A percentile compares a stretch with the other conserved stretches of the same genome.
Conservation (phyloP, 2,888 invertebrate species). For the Eudasyphora cyanicolor region DNA sequence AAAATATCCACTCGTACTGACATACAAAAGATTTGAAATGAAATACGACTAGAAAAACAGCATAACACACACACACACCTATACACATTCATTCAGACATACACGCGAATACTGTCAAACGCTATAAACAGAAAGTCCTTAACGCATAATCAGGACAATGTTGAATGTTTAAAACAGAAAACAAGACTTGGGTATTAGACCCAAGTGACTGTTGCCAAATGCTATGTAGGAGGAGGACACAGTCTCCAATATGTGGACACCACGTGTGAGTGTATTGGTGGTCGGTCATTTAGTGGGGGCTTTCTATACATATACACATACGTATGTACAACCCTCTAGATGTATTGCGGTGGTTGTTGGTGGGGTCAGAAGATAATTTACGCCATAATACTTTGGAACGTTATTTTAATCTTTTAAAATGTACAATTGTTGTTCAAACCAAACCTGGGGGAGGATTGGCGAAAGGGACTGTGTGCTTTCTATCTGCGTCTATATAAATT, state of each 20-base stretch:
- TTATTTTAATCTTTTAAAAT: slow-evolving; percentile 62
- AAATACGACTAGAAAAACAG: neutral
- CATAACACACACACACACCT: neutral
- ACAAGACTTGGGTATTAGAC: too few relatives aligned
- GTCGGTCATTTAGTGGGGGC: slow-evolving; percentile 47
- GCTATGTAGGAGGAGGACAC: neutral
- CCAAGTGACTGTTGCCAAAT: slow-evolving; percentile 27
- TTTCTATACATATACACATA: slow-evolving; percentile 28
- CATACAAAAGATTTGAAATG: neutral
- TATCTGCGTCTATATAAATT: slow-evolving; percentile 62
- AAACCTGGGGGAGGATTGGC: slow-evolving; percentile 20
- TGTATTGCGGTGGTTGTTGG: neutral
- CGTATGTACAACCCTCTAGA: slow-evolving; percentile 41
- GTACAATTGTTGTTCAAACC: slow-evolving; percentile 17
- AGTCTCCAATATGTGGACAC: slow-evolving; percentile 21
- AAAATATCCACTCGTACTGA: neutral
- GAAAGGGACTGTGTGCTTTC: slow-evolving; percentile 46
- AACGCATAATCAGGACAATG: slow-evolving; percentile 55
- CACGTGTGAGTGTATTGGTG: slow-evolving; percentile 36
- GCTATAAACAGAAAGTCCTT: slow-evolving; percentile 19
- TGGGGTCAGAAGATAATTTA: slow-evolving; percentile 59
- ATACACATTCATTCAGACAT: neutral
- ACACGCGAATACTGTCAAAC: neutral
- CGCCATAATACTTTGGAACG: slow-evolving; percentile 57
- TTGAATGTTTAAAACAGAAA: neutral